These are phyloP conservation scores for Triplophysa yarkandensis DNA, from an alignment of 2,797 vertebrate genomes.

Conservation along the genomic window DNA sequence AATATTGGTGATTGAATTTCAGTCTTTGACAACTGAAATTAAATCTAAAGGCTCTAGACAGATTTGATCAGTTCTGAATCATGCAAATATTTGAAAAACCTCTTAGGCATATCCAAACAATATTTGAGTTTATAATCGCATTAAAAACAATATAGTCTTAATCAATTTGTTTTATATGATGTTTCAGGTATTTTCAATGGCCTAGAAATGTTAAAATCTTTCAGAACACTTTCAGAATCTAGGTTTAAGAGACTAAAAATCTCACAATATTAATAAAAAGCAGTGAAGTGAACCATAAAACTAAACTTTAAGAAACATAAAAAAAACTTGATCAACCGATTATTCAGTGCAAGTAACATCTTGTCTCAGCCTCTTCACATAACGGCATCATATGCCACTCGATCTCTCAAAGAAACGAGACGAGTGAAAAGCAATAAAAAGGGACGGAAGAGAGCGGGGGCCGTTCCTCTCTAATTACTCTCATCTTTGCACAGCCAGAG, in stretches of 20 bases:
- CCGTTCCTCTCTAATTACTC: conserved; percentile 51
- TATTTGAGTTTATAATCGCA: background rate
- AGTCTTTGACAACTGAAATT: too few relatives aligned
- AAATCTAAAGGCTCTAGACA: background rate
- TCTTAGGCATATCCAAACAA: background rate
- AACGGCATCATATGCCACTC: background rate
- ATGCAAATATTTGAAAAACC: too few relatives aligned
- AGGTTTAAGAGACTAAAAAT: background rate
- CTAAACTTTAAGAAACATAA: background rate
- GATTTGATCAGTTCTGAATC: too few relatives aligned
- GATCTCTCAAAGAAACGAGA: conserved; percentile 20
- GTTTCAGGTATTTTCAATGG: background rate
- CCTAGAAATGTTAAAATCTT: background rate
- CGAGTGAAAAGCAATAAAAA: conserved; percentile 49
- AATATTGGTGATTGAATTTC: too few relatives aligned
- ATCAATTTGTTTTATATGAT: background rate
- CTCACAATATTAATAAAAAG: background rate
- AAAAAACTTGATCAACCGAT: background rate
- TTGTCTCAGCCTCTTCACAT: background rate
- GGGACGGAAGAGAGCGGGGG: conserved; percentile 14
- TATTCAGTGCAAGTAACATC: too few relatives aligned
- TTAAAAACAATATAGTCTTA: background rate
- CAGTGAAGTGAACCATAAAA: background rate
- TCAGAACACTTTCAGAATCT: background rate
- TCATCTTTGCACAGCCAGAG: conserved; percentile 49